These are phyloP conservation scores for Sarcoramphus papa DNA, from an alignment of 2,797 vertebrate genomes.

Conservation along the genomic window DNA sequence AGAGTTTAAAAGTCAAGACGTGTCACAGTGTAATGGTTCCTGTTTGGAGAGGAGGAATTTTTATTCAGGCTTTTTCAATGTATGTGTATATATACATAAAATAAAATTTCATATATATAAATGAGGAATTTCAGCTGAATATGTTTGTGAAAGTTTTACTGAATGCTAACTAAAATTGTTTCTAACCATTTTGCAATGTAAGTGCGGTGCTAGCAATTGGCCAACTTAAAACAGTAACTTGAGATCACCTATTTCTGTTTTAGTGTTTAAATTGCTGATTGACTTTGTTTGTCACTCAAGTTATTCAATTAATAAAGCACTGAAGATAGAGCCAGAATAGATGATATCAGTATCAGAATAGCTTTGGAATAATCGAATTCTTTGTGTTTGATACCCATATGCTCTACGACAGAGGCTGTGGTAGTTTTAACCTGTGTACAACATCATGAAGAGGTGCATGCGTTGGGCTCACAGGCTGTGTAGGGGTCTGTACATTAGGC, in stretches of 20 bases:
- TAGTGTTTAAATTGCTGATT: background rate
- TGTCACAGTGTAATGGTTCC: background rate
- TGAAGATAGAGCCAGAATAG: background rate
- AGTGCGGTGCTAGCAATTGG: no score
- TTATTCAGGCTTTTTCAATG: background rate
- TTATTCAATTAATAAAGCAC: background rate
- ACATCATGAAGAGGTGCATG: fast-evolving
- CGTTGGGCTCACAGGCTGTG: background rate
- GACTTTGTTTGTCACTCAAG: background rate
- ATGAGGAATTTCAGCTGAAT: background rate
- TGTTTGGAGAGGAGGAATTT: background rate
- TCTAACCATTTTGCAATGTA: background rate
- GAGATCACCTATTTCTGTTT: background rate
- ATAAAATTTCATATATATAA: background rate
- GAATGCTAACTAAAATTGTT: no score
- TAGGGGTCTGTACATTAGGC: fast-evolving
- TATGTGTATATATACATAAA: fast-evolving
- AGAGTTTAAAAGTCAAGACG: background rate
- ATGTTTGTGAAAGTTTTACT: background rate
- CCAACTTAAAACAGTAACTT: background rate
- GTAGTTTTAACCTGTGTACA: fast-evolving
- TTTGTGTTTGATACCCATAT: background rate
- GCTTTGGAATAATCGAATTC: background rate
- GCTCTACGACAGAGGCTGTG: fast-evolving
- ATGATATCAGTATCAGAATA: background rate